Evolutionary conservation across 1,140 invertebrate genomes (phyloP), one percentile per base, ranked within the genome.

Genomic region (Phocides pigmalion): DNA sequence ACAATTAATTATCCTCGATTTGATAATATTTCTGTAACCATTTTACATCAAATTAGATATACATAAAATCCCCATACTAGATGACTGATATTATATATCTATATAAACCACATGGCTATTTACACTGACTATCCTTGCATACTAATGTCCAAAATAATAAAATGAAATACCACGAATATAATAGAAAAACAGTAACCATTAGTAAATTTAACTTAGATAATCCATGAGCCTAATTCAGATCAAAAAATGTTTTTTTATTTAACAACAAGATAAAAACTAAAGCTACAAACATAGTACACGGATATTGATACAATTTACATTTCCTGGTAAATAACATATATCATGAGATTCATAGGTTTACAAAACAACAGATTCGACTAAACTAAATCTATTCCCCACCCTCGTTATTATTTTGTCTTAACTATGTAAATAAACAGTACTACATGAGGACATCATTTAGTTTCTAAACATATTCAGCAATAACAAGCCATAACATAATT

Each of bases 401-500:
- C 49, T 62, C 59, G 20, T 62, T 61, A 72, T 69, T 49, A 50
- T 53, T 66, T 4, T 54, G 50, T 56, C 39, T 37, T 50, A 65
- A 56, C 49, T 62, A 25, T 61, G 37, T 64, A 67, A 66, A 70
- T 67, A 70, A 64, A 67, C 32, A 62, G 62, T 58, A 42, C 22
- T 28, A 44, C 56, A 59, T 32, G 44, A 47, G 42, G 56, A 59
- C 42, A 32, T 47, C 19, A 12, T 47, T 44, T 32, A 32, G 41
- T 25, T 44, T 28, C 16, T 65, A 66, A 65, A 70, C 66, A 71
- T 68, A 71, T 68, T 70, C 67, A 77, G 62, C 67, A 77, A 75
- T 68, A 82, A 84, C 78, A 81, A 74, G 74, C 68, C 66, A 74
- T 75, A 81, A 78, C 76, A 76, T 82, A 84, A 79, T 64, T 62